Evolutionary conservation across 2,797 vertebrate species (phyloP).

Genomic region (Rhynchonycteris naso): DNA sequence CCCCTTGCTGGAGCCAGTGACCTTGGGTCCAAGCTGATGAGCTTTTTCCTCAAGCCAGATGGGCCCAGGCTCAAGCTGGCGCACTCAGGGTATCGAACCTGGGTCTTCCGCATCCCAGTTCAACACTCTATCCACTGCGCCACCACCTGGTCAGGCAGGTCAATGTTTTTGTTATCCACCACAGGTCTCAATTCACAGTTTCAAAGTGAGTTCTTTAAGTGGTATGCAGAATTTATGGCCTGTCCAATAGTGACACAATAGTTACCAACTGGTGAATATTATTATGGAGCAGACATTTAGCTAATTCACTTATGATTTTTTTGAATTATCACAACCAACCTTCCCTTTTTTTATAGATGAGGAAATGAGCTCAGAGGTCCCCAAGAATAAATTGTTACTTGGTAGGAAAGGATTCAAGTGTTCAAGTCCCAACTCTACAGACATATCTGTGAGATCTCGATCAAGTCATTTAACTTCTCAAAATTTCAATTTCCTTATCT

Average conservation of each 20-base stretch:
- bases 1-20: too few relatives aligned
- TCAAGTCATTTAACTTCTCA: slow-evolving; percentile 40
- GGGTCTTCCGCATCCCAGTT: too few relatives aligned
- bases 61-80: too few relatives aligned
- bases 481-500: slow-evolving; percentile 53
- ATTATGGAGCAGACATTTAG: not conserved
- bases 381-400: not conserved
- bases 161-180: too few relatives aligned
- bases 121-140: too few relatives aligned
- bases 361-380: not conserved
- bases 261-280: not conserved
- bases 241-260: not conserved
- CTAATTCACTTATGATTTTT: not conserved
- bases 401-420: slow-evolving; percentile 41
- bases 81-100: too few relatives aligned
- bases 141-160: too few relatives aligned
- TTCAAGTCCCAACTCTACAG: slow-evolving; percentile 7
- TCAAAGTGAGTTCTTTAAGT: not conserved
- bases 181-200: too few relatives aligned
- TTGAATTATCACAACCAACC: not conserved
- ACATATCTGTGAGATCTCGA: not conserved
- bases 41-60: too few relatives aligned
- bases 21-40: too few relatives aligned
- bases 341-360: not conserved
- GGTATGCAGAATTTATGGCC: slow-evolving; percentile 17